Evolutionary conservation across 1,140 invertebrate genomes (phyloP), one percentile per base, ranked within the genome.

Genomic region (Habropoda laboriosa): DNA sequence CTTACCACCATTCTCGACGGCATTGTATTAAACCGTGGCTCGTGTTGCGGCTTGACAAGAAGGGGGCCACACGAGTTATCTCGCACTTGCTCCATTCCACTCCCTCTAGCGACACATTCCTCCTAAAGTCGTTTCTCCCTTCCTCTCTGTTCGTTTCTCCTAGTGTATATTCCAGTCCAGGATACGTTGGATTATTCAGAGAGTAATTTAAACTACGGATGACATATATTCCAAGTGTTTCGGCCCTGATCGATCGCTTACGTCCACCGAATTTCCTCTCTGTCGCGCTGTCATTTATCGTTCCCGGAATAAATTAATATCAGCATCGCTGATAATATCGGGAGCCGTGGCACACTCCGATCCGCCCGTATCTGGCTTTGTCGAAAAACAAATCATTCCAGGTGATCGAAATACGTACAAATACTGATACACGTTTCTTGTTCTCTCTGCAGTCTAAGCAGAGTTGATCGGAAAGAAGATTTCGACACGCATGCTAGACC

Each of bases 1-100:
- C 75, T 70, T 64, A 72, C 70, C 75, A 58, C 47, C 51, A 74
- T 79, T 74, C 77, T 63, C 32, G 4, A 35, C 68, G 58, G 70
- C 66, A 76, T 86, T 82, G 81, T 87, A 85, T 86, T 85, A 88
- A 85, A 82, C 78, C 79, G 68, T 76, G 61, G 81, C 79, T 81
- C 83, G 79, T 86, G 79, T 85, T 79, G 83, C 79, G 83, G 83
- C 83, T 71, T 85, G 85, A 86, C 84, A 85, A 85, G 83, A 81
- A 80, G 53, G 73, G 80, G 47, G n/a, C n/a, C 75, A 68, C 75
- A 60, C 47, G 64, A 86, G 80, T 77, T 86, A 79, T 73, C 74
- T 64, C 71, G 47, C 42, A 53, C 49, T 40, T 49, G 24, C 70
- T 57, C 47, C 51, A 24, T 71, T 60, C 30, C 49, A 3, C 35